Evolutionary conservation across 2,113 vertebrate species (phyloP).

Genomic region (Argyrosomus japonicus): DNA sequence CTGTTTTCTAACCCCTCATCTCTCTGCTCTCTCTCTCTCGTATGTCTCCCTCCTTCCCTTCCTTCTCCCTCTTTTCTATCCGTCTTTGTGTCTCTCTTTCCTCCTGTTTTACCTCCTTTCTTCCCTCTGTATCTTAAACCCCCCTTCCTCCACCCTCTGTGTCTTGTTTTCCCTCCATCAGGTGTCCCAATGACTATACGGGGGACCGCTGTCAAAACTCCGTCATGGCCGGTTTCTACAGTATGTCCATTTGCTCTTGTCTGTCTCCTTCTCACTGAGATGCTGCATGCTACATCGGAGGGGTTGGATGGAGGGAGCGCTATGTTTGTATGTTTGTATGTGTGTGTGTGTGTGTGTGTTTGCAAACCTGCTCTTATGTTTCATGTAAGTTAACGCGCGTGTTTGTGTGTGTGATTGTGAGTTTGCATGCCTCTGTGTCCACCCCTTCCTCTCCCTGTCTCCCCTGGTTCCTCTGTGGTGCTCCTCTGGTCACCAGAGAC

Average conservation of each 20-base stretch:
- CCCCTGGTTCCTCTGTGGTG: slow-evolving; percentile 66
- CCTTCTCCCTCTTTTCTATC: slow-evolving; percentile 31
- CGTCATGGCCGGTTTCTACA: slow-evolving; percentile 99
- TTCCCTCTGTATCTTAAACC: slow-evolving; percentile 60
- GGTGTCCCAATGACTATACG: slow-evolving; percentile 99
- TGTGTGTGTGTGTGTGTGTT: slow-evolving; percentile 24
- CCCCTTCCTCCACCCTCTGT: slow-evolving; percentile 66
- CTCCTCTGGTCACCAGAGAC: slow-evolving; percentile 54
- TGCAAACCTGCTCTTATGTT: slow-evolving; percentile 29
- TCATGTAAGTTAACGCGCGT: not conserved
- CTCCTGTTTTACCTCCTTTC: slow-evolving; percentile 54
- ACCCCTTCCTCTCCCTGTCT: slow-evolving; percentile 61
- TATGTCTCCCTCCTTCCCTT: slow-evolving; percentile 65
- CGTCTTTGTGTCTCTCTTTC: slow-evolving; percentile 51
- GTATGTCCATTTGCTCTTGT: slow-evolving; percentile 94
- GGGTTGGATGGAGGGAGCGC: slow-evolving; percentile 49
- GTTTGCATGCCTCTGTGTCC: slow-evolving; percentile 68
- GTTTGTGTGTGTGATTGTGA: slow-evolving; percentile 23
- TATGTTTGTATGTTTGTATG: slow-evolving; percentile 40
- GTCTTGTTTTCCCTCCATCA: slow-evolving; percentile 89
- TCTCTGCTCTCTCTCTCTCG: slow-evolving; percentile 76
- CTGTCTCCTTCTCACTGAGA: slow-evolving; percentile 76
- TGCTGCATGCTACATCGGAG: slow-evolving; percentile 76
- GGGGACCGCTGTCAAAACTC: slow-evolving; percentile 99
- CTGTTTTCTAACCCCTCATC: slow-evolving; percentile 82